phyloP scores from a whole-genome alignment of 2,113 vertebrate species.

The Pteropus alecto region DNA sequence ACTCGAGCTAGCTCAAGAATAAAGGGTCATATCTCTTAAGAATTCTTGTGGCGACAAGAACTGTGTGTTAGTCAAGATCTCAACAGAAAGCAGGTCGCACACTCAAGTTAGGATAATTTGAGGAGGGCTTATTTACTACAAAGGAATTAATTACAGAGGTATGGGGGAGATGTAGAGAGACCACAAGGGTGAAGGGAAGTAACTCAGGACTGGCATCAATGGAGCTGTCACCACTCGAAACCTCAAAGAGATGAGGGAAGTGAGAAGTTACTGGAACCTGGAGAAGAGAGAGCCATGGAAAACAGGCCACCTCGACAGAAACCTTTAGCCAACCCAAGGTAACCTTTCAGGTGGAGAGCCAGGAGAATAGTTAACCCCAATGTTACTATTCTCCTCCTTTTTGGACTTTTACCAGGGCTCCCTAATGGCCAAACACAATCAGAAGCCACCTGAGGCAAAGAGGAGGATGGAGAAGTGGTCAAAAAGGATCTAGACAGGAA shows the following conservation, averaged over 20 bases:
- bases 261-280: neutral
- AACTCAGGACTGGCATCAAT: neutral
- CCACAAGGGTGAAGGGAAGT: neutral
- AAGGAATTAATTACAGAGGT: neutral
- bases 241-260: neutral
- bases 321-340: neutral
- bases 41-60: neutral
- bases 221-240: neutral
- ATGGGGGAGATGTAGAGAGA: neutral
- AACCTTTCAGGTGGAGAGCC: neutral
- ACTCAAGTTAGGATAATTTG: neutral
- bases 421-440: neutral
- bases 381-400: neutral
- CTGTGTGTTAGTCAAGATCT: neutral
- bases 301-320: neutral
- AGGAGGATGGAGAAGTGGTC: neutral
- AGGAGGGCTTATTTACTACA: neutral
- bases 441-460: neutral
- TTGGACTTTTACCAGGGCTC: neutral
- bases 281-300: neutral
- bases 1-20: neutral
- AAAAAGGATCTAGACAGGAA: neutral
- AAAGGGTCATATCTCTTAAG: neutral
- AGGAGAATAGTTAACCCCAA: neutral
- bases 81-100: neutral